Base-by-base conservation (phyloP, 2,888 invertebrate genomes). In the Allygus modestus region DNA sequence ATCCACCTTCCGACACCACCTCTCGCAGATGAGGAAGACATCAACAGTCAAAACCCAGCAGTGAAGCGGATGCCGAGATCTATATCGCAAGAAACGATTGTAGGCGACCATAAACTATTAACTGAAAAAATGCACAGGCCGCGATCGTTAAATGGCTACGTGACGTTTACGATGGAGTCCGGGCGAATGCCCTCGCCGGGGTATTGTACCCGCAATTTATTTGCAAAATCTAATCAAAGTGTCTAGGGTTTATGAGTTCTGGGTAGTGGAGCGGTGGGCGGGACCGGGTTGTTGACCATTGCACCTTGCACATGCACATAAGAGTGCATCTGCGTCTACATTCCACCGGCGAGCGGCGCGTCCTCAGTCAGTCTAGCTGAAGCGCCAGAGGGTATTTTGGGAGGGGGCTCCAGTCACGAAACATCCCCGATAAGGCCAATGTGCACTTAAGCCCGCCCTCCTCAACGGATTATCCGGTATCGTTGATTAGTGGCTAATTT, bases 211-310 rank as follows among this genome's bases (percentile, higher is more conserved):
- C 43, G 41, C 43, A 75, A 75, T 75, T 75, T 75, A 75, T 75
- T 75, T 75, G 73, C 73, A 75, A 75, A 75, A 75, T 75, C 73
- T 75, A 75, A 75, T 75, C 73, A 75, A 75, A 75, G 43, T 43
- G 73, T 75, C 73, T 75, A 75, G 73, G 43, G 73, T 75, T 75
- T 75, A 75, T 37, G 73, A n/a, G 28, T 75, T 75, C 73, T 75
- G 43, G 23, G 73, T 43, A 75, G 73, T 37, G 41, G 20, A 43
- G 43, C 58, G 20, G 43, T 75, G 26, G 73, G 73, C 73, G 73
- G 28, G 31, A 23, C 23, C 69, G 31, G 69, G 69, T 69, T 69
- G 69, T 31, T 69, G 69, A 31, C 69, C 69, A 61, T 15, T 51
- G 51, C 61, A 61, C 61, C 23, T 54, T 54, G 26, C 23, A 33